Percentiles rank a stretch among this genome's conserved stretches.
These are phyloP conservation scores for Melanotaenia trifasciata DNA, from an alignment of 2,797 vertebrate genomes.

Conservation along the genomic window DNA sequence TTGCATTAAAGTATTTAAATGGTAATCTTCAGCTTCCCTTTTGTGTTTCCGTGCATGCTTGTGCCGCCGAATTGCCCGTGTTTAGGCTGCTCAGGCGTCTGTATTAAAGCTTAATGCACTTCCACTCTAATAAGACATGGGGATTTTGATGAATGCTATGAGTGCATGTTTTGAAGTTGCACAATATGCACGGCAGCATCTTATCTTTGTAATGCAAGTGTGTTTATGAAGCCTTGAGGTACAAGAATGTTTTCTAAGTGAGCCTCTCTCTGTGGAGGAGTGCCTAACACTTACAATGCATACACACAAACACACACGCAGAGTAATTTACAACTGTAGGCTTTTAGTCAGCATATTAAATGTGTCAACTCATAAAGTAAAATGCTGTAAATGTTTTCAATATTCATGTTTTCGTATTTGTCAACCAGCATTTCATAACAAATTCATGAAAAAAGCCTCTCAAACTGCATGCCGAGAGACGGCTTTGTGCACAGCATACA, in stretches of 20 bases:
- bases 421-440: slow-evolving; percentile 87
- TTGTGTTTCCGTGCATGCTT: slow-evolving; percentile 46
- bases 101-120: slow-evolving; percentile 79
- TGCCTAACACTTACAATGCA: slow-evolving; percentile 22
- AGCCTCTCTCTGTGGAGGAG: slow-evolving; percentile 63
- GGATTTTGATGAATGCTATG: slow-evolving; percentile 68
- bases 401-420: slow-evolving; percentile 87
- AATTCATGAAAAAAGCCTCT: slow-evolving; percentile 86
- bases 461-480: slow-evolving; percentile 73
- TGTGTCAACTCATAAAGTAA: slow-evolving; percentile 85
- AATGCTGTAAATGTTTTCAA: slow-evolving; percentile 84
- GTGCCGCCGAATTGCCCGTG: slow-evolving; percentile 38
- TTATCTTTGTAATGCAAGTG: slow-evolving; percentile 74
- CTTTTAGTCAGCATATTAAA: slow-evolving; percentile 87
- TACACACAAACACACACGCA: slow-evolving; percentile 26
- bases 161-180: slow-evolving; percentile 67
- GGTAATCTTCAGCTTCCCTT: slow-evolving; percentile 64
- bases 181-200: slow-evolving; percentile 69
- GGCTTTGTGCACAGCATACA: slow-evolving; percentile 81
- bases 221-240: slow-evolving; percentile 77
- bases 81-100: slow-evolving; percentile 61
- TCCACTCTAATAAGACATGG: slow-evolving; percentile 71
- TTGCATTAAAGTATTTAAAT: slow-evolving; percentile 67
- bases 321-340: slow-evolving; percentile 72
- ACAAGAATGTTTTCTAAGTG: slow-evolving; percentile 72